Percentiles rank a stretch among this genome's conserved stretches.
Conservation (phyloP, 2,113 vertebrate species). For the Sarotherodon lohbergeri region DNA sequence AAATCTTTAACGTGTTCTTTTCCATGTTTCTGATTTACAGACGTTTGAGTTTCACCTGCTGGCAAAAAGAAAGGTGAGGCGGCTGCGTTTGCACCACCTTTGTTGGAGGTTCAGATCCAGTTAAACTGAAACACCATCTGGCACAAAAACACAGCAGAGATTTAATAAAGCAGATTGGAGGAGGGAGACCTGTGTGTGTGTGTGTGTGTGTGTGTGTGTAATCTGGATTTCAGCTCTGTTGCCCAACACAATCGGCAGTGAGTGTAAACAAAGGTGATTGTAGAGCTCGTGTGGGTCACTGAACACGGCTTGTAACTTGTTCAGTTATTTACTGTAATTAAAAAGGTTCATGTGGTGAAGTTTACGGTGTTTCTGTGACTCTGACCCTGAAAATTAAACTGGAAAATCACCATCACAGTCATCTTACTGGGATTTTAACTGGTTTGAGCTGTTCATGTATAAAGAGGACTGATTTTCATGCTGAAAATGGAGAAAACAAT, state of each 20-base stretch:
- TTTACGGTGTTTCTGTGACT: neutral
- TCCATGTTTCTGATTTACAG: neutral
- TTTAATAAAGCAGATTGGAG: constrained; percentile 35
- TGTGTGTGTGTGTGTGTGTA: constrained; percentile 6
- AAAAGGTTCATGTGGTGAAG: neutral
- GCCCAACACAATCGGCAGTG: constrained; percentile 39
- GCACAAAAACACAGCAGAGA: constrained; percentile 16
- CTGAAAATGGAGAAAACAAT: neutral
- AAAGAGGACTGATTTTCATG: neutral
- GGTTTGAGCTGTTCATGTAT: rapidly evolving
- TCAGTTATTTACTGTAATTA: neutral
- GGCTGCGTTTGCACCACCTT: neutral
- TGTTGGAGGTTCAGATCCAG: constrained; percentile 17
- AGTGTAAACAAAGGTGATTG: constrained; percentile 42
- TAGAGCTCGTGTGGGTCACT: neutral
- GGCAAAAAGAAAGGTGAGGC: neutral
- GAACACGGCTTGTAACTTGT: neutral
- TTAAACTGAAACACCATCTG: constrained; percentile 57
- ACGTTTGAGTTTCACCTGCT: neutral
- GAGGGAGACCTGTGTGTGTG: neutral
- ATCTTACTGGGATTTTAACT: neutral
- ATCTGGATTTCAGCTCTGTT: constrained; percentile 53
- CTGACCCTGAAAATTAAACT: neutral
- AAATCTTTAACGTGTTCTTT: neutral
- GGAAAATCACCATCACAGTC: neutral